These are phyloP conservation scores for Coregonus clupeaformis DNA, from an alignment of 2,113 vertebrate species.

Conservation along the genomic window DNA sequence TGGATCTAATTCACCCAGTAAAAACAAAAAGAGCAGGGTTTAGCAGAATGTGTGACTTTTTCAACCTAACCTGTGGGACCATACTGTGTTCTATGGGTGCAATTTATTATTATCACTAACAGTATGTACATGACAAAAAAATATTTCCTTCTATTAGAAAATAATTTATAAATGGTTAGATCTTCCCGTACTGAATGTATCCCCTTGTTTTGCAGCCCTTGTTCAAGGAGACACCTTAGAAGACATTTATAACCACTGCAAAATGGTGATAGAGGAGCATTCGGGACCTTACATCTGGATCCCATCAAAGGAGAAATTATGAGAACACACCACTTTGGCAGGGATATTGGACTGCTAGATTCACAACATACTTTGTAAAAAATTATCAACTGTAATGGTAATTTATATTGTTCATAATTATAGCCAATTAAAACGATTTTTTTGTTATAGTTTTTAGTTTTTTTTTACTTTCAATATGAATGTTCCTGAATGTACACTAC, in stretches of 20 bases:
- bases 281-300: slow-evolving; percentile 99
- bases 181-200: background rate
- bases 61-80: no score
- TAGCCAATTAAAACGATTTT: slow-evolving; percentile 65
- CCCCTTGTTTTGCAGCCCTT: slow-evolving; percentile 79
- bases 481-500: slow-evolving; percentile 77
- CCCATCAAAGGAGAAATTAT: slow-evolving; percentile 98
- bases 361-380: slow-evolving; percentile 85
- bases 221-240: slow-evolving; percentile 98
- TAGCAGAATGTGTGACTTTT: no score
- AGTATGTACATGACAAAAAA: no score
- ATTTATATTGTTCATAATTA: slow-evolving; percentile 85
- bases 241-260: slow-evolving; percentile 98
- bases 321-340: slow-evolving; percentile 73
- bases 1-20: no score
- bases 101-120: no score
- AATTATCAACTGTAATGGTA: slow-evolving; percentile 83
- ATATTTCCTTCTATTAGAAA: no score
- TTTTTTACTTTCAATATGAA: slow-evolving; percentile 68
- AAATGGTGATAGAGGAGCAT: slow-evolving; percentile 97
- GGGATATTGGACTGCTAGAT: slow-evolving; percentile 74
- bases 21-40: no score
- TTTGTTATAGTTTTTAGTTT: slow-evolving; percentile 38
- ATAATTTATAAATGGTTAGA: no score
- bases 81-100: no score